Percentiles rank a stretch among this genome's conserved stretches.
These are phyloP conservation scores for Toxotes jaculatrix DNA, from an alignment of 2,113 vertebrate genomes.

Conservation along the genomic window DNA sequence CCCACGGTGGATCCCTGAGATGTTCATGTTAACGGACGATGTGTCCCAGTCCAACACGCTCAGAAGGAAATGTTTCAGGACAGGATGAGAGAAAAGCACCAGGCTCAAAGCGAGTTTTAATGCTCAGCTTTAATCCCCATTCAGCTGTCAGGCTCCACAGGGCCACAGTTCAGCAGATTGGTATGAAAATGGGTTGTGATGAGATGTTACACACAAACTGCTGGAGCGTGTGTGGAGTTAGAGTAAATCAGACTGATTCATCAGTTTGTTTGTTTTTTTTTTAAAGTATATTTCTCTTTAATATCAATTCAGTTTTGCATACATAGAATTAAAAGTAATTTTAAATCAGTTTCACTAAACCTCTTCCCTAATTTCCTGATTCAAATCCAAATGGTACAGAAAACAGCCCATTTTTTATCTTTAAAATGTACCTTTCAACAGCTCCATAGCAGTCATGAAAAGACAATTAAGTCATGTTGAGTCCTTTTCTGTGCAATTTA, in stretches of 20 bases:
- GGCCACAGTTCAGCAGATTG: constrained; percentile 49
- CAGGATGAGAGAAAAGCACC: constrained; percentile 56
- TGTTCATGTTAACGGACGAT: constrained; percentile 72
- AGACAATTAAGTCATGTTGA: not conserved
- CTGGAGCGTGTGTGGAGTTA: not conserved
- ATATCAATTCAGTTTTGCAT: constrained; percentile 21
- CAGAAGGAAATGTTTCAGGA: constrained; percentile 27
- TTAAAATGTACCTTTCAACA: not conserved
- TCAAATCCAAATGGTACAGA: not conserved
- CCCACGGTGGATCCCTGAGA: constrained; percentile 80
- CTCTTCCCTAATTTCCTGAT: not conserved
- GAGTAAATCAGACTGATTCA: not conserved
- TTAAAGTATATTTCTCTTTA: constrained; percentile 17
- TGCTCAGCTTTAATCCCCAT: constrained; percentile 71
- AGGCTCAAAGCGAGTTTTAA: constrained; percentile 76
- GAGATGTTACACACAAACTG: constrained; percentile 39
- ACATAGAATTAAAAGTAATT: not conserved
- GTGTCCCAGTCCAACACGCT: constrained; percentile 5
- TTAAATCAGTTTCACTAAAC: not conserved
- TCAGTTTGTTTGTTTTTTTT: not conserved
- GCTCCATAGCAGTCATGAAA: not conserved
- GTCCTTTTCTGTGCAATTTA: too few relatives aligned
- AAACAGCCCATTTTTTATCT: not conserved
- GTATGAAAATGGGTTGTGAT: constrained; percentile 41
- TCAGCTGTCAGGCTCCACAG: constrained; percentile 62